These are phyloP conservation scores for Phocides pigmalion DNA, from an alignment of 1,140 invertebrate genomes.

Conservation along the genomic window DNA sequence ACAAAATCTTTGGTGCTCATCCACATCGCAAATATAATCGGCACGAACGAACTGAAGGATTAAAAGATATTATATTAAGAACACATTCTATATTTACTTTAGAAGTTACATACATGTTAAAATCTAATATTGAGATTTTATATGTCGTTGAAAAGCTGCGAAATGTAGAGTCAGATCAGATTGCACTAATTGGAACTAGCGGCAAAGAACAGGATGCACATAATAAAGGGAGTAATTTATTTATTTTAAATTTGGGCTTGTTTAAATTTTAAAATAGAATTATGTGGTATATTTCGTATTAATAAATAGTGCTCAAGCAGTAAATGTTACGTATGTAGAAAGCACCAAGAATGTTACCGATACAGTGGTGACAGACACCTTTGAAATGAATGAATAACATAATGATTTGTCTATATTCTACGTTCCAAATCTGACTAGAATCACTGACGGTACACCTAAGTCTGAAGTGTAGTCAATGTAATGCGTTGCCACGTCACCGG, in stretches of 20 bases:
- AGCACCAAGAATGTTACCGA: slow-evolving; percentile 29
- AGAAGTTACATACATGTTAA: slow-evolving; percentile 68
- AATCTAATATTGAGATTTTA: slow-evolving; percentile 80
- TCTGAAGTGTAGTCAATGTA: slow-evolving; percentile 54
- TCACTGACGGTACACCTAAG: slow-evolving; percentile 57
- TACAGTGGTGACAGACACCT: slow-evolving; percentile 30
- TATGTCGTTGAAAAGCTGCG: slow-evolving; percentile 79
- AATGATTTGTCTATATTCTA: slow-evolving; percentile 52
- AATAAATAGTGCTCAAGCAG: slow-evolving; percentile 3
- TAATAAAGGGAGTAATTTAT: background rate
- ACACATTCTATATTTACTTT: slow-evolving; percentile 73
- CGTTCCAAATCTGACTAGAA: slow-evolving; percentile 81
- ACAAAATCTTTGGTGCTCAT: slow-evolving; percentile 82
- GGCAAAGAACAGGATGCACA: background rate
- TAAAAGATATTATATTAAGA: slow-evolving; percentile 71
- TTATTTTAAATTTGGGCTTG: slow-evolving; percentile 13
- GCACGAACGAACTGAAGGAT: slow-evolving; percentile 68
- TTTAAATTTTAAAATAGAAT: background rate
- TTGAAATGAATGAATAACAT: slow-evolving; percentile 50
- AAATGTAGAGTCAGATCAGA: slow-evolving; percentile 63
- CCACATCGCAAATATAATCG: slow-evolving; percentile 74
- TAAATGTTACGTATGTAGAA: slow-evolving; percentile 3
- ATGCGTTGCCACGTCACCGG: slow-evolving; percentile 53
- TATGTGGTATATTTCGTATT: background rate
- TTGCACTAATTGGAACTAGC: slow-evolving; percentile 53